A percentile compares a stretch with the other conserved stretches of the same genome.
Evolutionary conservation across 1,140 invertebrate species (phyloP).

Genomic region (Lineus longissimus): DNA sequence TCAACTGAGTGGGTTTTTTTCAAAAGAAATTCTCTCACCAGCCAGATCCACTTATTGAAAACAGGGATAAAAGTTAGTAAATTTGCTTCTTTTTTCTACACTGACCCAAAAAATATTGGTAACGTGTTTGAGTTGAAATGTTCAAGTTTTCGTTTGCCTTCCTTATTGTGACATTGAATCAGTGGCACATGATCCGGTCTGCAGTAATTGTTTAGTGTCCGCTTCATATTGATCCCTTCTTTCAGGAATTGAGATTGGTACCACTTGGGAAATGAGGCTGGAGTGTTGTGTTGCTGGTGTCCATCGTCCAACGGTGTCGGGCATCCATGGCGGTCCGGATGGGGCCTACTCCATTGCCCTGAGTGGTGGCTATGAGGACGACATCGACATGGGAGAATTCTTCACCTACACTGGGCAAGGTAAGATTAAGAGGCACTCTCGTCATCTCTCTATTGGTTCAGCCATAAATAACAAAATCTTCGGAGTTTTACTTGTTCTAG

Average conservation of each 20-base stretch:
- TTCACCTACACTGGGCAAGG: slow-evolving; percentile 54
- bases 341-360: slow-evolving; percentile 52
- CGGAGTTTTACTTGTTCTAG: neutral
- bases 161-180: too few relatives aligned
- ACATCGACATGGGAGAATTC: slow-evolving; percentile 49
- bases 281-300: slow-evolving; percentile 49
- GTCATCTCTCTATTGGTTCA: neutral
- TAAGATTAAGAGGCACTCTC: too few relatives aligned
- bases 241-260: slow-evolving; percentile 56
- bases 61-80: too few relatives aligned
- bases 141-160: too few relatives aligned
- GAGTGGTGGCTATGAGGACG: slow-evolving; percentile 52
- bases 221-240: slow-evolving; percentile 5
- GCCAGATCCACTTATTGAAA: too few relatives aligned
- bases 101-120: too few relatives aligned
- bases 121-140: too few relatives aligned
- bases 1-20: too few relatives aligned
- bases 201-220: too few relatives aligned
- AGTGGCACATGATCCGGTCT: too few relatives aligned
- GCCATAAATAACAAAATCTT: neutral
- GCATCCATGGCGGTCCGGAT: slow-evolving; percentile 50
- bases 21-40: too few relatives aligned
- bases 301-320: slow-evolving; percentile 54
- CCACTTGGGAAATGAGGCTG: slow-evolving; percentile 47
- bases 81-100: too few relatives aligned